phyloP scores from a whole-genome alignment of 2,797 vertebrate genomes.

The Ctenochaetus hawaiiensis region DNA sequence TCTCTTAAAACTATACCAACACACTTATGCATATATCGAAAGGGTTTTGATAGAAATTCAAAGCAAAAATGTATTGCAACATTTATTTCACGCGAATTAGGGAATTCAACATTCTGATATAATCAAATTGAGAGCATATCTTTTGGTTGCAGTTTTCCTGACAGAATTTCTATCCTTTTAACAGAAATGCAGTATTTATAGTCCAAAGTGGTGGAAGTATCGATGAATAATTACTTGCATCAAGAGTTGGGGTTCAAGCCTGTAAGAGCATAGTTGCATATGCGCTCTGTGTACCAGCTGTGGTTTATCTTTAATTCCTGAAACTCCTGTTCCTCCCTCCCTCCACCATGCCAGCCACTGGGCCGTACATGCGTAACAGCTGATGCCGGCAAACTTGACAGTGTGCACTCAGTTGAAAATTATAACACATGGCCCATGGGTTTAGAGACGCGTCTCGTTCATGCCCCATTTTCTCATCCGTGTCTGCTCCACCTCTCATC shows the following conservation, averaged over 20 bases:
- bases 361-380: conserved; percentile 57
- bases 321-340: conserved; percentile 22
- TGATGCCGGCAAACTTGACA: conserved; percentile 71
- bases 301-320: conserved; percentile 44
- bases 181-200: background rate
- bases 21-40: too few relatives aligned
- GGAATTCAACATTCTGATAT: too few relatives aligned
- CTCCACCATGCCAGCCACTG: conserved; percentile 28
- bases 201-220: conserved; percentile 1
- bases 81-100: too few relatives aligned
- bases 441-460: conserved; percentile 61
- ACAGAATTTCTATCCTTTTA: background rate
- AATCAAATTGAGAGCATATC: too few relatives aligned
- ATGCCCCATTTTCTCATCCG: conserved; percentile 69
- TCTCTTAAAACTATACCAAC: too few relatives aligned
- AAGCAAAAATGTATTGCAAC: too few relatives aligned
- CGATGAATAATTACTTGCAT: conserved; percentile 25
- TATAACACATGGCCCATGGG: conserved; percentile 68
- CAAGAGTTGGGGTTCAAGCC: background rate
- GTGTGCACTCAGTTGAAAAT: conserved; percentile 68
- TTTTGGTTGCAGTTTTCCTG: too few relatives aligned
- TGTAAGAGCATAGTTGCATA: background rate
- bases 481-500: conserved; percentile 69
- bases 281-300: conserved; percentile 45
- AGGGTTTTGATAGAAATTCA: too few relatives aligned